A percentile compares a stretch with the other conserved stretches of the same genome.
Conservation (phyloP, 2,113 vertebrate genomes). For the Platanista minor region DNA sequence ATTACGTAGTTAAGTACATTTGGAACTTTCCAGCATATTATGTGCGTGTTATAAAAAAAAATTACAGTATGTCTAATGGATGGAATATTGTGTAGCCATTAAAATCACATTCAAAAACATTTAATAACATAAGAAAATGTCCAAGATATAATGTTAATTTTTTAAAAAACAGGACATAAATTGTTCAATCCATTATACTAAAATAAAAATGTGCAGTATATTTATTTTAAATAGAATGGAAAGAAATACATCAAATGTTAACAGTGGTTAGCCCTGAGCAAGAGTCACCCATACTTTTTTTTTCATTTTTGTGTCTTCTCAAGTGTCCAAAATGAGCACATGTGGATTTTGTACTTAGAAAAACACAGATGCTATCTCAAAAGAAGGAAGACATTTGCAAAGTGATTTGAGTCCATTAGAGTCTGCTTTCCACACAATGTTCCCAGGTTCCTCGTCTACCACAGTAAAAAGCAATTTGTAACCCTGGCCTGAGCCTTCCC, state of each 20-base stretch:
- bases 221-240: background rate
- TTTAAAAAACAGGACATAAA: background rate
- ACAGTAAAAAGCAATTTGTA: background rate
- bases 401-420: conserved; percentile 1
- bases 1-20: too few relatives aligned
- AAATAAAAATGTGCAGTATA: background rate
- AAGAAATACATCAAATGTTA: background rate
- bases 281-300: background rate
- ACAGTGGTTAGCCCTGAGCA: background rate
- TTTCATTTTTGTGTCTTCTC: background rate
- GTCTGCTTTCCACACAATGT: background rate
- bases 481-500: background rate
- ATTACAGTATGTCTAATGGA: background rate
- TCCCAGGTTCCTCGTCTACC: background rate
- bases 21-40: too few relatives aligned
- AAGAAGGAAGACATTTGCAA: background rate
- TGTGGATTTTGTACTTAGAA: conserved; percentile 18
- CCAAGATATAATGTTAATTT: background rate
- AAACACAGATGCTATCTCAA: background rate
- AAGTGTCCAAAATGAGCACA: conserved; percentile 17
- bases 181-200: background rate
- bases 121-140: background rate
- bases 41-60: background rate
- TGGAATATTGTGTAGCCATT: background rate
- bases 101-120: conserved; percentile 10